Evolutionary conservation across 2,888 invertebrate species (phyloP).

Genomic region (Ligdia adustata): DNA sequence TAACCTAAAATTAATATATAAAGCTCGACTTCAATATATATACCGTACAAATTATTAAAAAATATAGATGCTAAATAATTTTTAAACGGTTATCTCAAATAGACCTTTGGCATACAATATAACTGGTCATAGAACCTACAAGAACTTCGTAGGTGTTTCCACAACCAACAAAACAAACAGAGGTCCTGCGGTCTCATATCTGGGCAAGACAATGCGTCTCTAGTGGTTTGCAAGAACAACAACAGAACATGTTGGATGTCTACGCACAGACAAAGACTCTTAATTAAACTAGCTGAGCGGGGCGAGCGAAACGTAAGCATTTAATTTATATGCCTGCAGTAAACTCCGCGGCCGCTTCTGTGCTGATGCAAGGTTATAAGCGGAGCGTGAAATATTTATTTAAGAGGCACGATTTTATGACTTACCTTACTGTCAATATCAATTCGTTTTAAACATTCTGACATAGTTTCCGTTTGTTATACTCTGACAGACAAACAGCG

Average conservation of each 20-base stretch:
- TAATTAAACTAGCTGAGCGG: conserved; percentile 82
- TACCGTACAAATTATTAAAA: too few relatives aligned
- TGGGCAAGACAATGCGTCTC: conserved; percentile 42
- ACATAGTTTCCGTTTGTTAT: background rate
- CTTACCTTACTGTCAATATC: too few relatives aligned
- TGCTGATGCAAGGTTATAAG: conserved; percentile 50
- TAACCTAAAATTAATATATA: background rate
- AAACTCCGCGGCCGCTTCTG: conserved; percentile 75
- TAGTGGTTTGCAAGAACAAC: conserved; percentile 60
- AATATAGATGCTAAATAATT: too few relatives aligned
- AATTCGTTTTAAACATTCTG: too few relatives aligned
- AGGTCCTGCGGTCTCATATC: conserved; percentile 27
- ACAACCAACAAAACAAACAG: conserved; percentile 9
- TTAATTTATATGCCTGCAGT: conserved; percentile 83
- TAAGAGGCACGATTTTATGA: too few relatives aligned
- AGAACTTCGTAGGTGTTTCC: background rate
- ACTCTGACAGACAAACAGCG: background rate
- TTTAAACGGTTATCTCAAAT: too few relatives aligned
- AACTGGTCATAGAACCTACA: too few relatives aligned
- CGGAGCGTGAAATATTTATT: conserved; percentile 49
- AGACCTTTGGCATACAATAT: too few relatives aligned
- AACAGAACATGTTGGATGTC: conserved; percentile 69
- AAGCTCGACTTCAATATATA: too few relatives aligned
- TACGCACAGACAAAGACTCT: conserved; percentile 81
- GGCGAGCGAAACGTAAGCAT: conserved; percentile 82